Evolutionary conservation across 2,888 invertebrate genomes (phyloP).

Genomic region (Emmelina monodactyla): DNA sequence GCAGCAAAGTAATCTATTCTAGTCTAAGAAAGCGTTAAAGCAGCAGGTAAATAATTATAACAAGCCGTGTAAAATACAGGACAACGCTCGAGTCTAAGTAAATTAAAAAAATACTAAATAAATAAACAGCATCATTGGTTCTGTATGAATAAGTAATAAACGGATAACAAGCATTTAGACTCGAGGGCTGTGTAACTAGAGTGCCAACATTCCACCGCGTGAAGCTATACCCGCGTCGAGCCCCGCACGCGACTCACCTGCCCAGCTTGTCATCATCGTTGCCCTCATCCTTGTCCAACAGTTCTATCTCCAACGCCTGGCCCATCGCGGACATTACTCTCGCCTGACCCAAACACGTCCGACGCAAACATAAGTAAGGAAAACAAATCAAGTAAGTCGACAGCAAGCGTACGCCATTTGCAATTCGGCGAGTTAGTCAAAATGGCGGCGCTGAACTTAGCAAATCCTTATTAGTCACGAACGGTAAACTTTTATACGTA

Average conservation of each 20-base stretch:
- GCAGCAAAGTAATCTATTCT: no score
- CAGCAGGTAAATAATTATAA: no score
- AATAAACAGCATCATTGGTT: no score
- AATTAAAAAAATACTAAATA: not conserved
- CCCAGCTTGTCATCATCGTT: constrained; percentile 88
- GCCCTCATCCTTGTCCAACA: constrained; percentile 88
- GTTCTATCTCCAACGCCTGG: constrained; percentile 76
- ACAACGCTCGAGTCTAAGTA: not conserved
- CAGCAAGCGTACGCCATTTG: not conserved
- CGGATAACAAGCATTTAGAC: no score
- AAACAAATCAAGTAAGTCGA: constrained; percentile 29
- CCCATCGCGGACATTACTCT: constrained; percentile 71
- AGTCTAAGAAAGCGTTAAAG: no score
- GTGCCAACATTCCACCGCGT: constrained; percentile 12
- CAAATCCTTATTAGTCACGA: no score
- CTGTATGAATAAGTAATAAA: no score
- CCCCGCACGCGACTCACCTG: constrained; percentile 69
- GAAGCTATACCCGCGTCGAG: constrained; percentile 18
- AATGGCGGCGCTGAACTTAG: not conserved
- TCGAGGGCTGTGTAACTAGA: no score
- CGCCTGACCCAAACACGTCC: constrained; percentile 55
- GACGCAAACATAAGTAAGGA: constrained; percentile 57
- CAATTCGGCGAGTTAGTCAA: not conserved
- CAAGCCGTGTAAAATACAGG: not conserved
- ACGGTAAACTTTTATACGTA: no score